phyloP scores from a whole-genome alignment of 2,797 vertebrate species.

The Cryptoprocta ferox region DNA sequence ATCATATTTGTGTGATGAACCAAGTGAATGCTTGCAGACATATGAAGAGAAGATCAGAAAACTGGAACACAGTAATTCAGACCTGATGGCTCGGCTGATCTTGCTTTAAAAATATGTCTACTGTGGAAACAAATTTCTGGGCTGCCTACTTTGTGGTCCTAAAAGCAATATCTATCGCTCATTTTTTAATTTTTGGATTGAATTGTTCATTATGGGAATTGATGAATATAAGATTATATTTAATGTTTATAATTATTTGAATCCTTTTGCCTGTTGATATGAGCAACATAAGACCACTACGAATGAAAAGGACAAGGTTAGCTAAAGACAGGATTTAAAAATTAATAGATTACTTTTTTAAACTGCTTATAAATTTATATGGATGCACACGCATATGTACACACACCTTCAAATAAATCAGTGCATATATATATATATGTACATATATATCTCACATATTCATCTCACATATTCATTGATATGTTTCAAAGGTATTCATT shows the following conservation, averaged over 20 bases:
- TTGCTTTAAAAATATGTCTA: background rate
- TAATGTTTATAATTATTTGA: background rate
- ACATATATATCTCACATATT: background rate
- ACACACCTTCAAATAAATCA: background rate
- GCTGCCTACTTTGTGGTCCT: background rate
- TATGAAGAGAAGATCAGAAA: background rate
- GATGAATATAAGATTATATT: background rate
- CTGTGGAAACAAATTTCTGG: background rate
- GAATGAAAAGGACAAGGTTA: background rate
- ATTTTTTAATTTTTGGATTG: background rate
- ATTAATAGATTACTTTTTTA: background rate
- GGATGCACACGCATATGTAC: fast-evolving
- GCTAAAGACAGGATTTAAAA: background rate
- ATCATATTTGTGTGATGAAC: background rate
- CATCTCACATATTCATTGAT: background rate
- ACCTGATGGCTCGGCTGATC: background rate
- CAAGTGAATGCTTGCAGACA: background rate
- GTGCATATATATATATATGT: background rate
- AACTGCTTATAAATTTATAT: background rate
- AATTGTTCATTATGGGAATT: background rate
- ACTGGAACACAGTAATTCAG: background rate
- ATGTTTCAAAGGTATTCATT: background rate
- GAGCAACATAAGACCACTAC: background rate
- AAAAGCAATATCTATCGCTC: background rate
- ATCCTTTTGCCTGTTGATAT: background rate